phyloP scores from a whole-genome alignment of 2,888 invertebrate genomes.

The Ganaspis brasiliensis region DNA sequence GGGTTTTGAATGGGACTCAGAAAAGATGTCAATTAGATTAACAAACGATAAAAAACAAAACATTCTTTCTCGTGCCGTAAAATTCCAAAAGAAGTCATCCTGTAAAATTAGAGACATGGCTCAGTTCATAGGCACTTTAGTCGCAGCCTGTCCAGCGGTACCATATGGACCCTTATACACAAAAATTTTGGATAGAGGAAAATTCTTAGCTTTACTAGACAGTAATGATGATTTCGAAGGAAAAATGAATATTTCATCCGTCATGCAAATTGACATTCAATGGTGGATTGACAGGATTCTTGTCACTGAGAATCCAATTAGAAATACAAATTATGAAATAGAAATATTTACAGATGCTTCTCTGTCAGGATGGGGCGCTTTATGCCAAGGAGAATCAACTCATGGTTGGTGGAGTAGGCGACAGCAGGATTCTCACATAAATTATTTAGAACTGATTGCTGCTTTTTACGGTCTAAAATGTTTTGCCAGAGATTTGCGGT shows the following conservation, averaged over 20 bases:
- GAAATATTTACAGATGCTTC: conserved; percentile 60
- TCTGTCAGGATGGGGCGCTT: conserved; percentile 57
- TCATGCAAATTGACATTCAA: conserved; percentile 43
- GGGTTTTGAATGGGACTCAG: conserved; percentile 51
- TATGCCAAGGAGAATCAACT: conserved; percentile 15
- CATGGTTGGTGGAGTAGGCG: conserved; percentile 47
- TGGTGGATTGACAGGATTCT: conserved; percentile 55
- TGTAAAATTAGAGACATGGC: conserved; percentile 52
- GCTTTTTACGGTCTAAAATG: conserved; percentile 52
- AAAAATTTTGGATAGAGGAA: conserved; percentile 45
- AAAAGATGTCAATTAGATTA: conserved; percentile 16
- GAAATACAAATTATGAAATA: conserved; percentile 33
- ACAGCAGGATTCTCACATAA: conserved; percentile 48
- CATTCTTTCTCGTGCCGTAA: background rate
- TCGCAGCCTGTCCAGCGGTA: conserved; percentile 52
- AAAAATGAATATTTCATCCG: conserved; percentile 45
- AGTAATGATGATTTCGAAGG: conserved; percentile 49
- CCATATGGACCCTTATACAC: conserved; percentile 51
- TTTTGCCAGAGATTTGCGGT: conserved; percentile 45
- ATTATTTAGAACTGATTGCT: conserved; percentile 48
- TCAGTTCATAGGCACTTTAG: conserved; percentile 22
- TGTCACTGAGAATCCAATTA: conserved; percentile 41
- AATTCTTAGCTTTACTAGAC: conserved; percentile 43
- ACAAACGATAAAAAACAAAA: conserved; percentile 41
- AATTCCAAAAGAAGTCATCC: background rate